Conservation (phyloP, 2,797 vertebrate species). For the Microchirus variegatus region DNA sequence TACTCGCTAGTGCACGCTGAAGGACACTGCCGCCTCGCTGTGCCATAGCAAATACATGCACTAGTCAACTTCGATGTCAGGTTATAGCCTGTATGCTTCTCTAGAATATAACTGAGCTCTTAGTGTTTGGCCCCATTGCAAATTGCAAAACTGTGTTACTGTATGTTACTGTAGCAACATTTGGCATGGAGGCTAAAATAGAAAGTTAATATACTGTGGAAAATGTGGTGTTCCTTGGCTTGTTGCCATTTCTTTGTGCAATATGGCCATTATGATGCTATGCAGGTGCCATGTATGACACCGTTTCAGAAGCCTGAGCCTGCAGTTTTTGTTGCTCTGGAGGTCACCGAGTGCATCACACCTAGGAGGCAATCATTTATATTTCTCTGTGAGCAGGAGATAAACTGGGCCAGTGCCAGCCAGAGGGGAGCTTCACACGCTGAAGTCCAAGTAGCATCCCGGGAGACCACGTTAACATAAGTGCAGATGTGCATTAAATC, state of each 20-base stretch:
- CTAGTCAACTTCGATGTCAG: slow-evolving; percentile 36
- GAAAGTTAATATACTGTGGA: slow-evolving; percentile 37
- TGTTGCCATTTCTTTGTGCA: slow-evolving; percentile 52
- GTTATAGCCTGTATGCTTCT: slow-evolving; percentile 39
- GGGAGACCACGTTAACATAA: slow-evolving; percentile 11
- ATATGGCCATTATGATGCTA: slow-evolving; percentile 30
- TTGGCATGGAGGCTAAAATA: slow-evolving; percentile 22
- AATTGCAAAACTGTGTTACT: not conserved
- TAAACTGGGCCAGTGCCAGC: slow-evolving; percentile 25
- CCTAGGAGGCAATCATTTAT: slow-evolving; percentile 34
- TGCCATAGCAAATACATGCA: slow-evolving; percentile 27
- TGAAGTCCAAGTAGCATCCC: slow-evolving; percentile 7
- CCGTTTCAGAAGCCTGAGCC: slow-evolving; percentile 32
- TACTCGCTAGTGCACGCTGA: slow-evolving; percentile 53
- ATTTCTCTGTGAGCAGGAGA: slow-evolving; percentile 34
- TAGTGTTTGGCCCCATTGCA: slow-evolving; percentile 16
- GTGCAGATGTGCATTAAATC: slow-evolving; percentile 6
- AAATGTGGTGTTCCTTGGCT: slow-evolving; percentile 51
- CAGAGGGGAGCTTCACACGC: slow-evolving; percentile 8
- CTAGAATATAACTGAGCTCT: slow-evolving; percentile 17
- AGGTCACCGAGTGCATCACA: slow-evolving; percentile 28
- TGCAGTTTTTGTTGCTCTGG: slow-evolving; percentile 32
- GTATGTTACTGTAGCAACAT: slow-evolving; percentile 17
- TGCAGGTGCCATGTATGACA: slow-evolving; percentile 45
- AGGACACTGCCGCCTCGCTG: slow-evolving; percentile 59